These are phyloP conservation scores for Trissonchulus latispiculum DNA, from an alignment of 2,888 invertebrate genomes.

Conservation along the genomic window DNA sequence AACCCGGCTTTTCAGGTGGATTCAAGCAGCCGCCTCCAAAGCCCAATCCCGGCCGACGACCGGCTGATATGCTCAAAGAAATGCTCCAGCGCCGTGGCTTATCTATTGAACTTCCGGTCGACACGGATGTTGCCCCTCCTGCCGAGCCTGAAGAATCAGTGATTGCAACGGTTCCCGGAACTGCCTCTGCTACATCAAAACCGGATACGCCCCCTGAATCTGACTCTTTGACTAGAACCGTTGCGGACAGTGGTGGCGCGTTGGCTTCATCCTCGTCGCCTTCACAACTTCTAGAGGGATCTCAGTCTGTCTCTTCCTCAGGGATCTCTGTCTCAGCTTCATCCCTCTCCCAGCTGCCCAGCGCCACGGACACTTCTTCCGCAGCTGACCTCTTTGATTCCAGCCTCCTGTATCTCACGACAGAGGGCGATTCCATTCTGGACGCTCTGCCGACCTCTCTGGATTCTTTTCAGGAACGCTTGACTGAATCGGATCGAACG, in stretches of 20 bases:
- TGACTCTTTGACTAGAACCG: not conserved
- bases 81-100: not conserved
- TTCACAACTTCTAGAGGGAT: too few species aligned
- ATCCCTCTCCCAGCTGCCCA: too few species aligned
- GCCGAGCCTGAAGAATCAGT: not conserved
- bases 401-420: not conserved
- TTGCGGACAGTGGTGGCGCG: too few species aligned
- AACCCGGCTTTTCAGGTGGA: not conserved
- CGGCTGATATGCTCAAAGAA: not conserved
- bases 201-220: not conserved
- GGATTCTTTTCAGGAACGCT: not conserved
- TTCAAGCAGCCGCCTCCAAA: not conserved
- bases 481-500: not conserved
- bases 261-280: too few species aligned
- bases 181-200: not conserved
- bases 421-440: not conserved
- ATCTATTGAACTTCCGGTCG: not conserved
- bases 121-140: too few species aligned
- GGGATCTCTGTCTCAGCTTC: too few species aligned
- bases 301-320: too few species aligned
- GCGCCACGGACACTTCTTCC: too few species aligned
- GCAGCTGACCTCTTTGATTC: not conserved
- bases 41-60: not conserved
- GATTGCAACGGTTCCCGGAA: not conserved
- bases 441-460: not conserved